Evolutionary conservation across 2,797 vertebrate genomes (phyloP).

Genomic region (Chiloscyllium punctatum): DNA sequence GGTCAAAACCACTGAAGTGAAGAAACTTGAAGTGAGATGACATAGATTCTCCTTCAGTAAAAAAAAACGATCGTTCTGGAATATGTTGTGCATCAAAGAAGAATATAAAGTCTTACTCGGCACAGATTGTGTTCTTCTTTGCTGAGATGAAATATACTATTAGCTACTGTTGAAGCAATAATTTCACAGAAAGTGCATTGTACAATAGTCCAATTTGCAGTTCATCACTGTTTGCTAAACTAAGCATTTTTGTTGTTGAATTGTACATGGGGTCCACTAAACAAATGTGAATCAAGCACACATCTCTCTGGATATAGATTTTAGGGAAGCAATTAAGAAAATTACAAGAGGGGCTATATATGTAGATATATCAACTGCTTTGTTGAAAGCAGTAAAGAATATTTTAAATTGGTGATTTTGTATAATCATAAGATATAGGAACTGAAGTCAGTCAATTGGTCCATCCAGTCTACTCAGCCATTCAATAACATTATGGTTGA

Average conservation of each 20-base stretch:
- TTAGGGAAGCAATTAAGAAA: not conserved
- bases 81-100: slow-evolving; percentile 49
- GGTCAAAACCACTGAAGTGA: slow-evolving; percentile 57
- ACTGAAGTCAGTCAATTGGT: too few species aligned
- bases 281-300: not conserved
- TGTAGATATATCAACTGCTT: not conserved
- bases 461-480: too few species aligned
- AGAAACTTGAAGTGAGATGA: slow-evolving; percentile 62
- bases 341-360: not conserved
- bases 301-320: not conserved
- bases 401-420: not conserved
- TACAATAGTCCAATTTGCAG: not conserved
- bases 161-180: not conserved
- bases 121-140: not conserved
- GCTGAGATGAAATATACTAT: not conserved
- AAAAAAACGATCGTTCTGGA: slow-evolving; percentile 55
- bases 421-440: too few species aligned
- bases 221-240: not conserved
- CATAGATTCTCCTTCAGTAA: slow-evolving; percentile 44
- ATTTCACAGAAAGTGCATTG: not conserved
- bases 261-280: not conserved
- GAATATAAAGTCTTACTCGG: slow-evolving; percentile 48
- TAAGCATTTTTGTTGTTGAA: not conserved
- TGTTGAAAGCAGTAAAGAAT: not conserved
- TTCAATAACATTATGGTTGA: too few species aligned